These are phyloP conservation scores for Sycophaga agraensis DNA, from an alignment of 1,140 invertebrate genomes.

Conservation along the genomic window DNA sequence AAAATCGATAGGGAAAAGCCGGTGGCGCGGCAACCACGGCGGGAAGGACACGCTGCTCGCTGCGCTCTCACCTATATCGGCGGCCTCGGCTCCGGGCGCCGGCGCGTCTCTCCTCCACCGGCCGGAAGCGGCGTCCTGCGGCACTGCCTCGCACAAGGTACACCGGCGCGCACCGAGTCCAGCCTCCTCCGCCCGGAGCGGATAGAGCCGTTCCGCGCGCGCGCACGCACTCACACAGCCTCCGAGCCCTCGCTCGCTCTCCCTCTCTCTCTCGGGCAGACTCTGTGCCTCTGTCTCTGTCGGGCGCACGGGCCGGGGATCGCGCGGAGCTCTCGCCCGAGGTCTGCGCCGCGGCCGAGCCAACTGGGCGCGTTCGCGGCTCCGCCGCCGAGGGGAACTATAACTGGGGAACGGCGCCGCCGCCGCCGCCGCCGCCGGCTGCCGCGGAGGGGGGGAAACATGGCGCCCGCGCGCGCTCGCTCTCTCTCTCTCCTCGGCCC, in stretches of 20 bases:
- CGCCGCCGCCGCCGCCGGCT: background rate
- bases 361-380: slow-evolving; percentile 22
- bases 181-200: background rate
- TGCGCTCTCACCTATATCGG: slow-evolving; percentile 9
- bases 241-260: no score
- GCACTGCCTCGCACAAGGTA: no score
- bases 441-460: slow-evolving; percentile 1
- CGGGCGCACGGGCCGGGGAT: no score
- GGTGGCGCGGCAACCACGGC: no score
- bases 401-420: background rate
- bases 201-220: no score
- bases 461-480: background rate
- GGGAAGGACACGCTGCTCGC: no score
- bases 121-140: no score
- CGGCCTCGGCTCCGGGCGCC: background rate
- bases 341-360: background rate
- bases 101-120: background rate
- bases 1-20: no score
- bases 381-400: background rate
- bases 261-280: no score
- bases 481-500: background rate
- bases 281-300: no score
- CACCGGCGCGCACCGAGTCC: background rate
- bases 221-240: no score
- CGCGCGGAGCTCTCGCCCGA: no score